A percentile compares a stretch with the other conserved stretches of the same genome.
These are phyloP conservation scores for Heliconius himera DNA, from an alignment of 1,140 invertebrate genomes.

Conservation along the genomic window DNA sequence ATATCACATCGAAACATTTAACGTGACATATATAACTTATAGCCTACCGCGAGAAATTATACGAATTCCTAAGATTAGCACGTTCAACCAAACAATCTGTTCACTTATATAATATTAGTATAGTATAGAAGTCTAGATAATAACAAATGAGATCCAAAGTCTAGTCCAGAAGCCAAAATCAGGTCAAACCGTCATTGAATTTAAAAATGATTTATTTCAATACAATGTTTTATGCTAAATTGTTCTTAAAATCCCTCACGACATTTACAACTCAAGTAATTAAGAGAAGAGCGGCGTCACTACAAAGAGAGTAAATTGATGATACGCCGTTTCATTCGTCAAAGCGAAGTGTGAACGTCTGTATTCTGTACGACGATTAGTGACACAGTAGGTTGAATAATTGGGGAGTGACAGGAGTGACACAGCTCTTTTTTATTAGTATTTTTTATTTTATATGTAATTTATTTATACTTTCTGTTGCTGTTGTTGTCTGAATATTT, in stretches of 20 bases:
- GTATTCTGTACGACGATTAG: constrained; percentile 40
- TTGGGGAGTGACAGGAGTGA: neutral
- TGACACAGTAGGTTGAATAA: constrained; percentile 24
- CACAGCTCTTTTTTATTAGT: neutral
- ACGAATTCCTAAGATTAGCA: neutral
- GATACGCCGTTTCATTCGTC: constrained; percentile 60
- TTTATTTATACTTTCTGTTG: no score
- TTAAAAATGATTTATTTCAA: constrained; percentile 15
- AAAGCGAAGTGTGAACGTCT: constrained; percentile 47
- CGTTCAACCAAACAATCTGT: neutral
- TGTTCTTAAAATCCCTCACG: constrained; percentile 2
- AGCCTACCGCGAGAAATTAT: no score
- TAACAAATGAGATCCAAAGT: neutral
- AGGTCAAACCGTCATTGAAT: neutral
- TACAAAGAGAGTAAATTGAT: constrained; percentile 54
- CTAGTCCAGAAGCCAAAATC: neutral
- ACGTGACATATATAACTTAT: no score
- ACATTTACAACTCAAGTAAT: neutral
- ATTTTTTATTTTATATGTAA: neutral
- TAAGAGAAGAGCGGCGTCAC: constrained; percentile 28
- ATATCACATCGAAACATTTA: no score
- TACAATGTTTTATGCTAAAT: constrained; percentile 12
- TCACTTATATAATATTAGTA: neutral
- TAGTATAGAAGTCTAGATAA: neutral
- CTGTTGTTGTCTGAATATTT: no score